Base-by-base conservation (phyloP, 1,140 invertebrate species). In the Prorops nasuta region DNA sequence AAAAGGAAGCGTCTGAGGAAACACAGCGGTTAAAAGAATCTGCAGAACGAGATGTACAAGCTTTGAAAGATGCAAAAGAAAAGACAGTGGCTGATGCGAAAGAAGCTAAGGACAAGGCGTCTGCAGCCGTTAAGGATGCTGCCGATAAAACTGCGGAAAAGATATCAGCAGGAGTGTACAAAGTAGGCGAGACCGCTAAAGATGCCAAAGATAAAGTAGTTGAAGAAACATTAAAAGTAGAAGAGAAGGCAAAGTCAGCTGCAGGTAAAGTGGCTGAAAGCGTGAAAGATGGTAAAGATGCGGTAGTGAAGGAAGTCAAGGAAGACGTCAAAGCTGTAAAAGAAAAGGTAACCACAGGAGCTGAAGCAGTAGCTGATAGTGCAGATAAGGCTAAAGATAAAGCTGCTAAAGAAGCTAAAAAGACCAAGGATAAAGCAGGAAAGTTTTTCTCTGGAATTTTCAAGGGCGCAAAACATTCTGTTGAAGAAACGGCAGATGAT, bases 381-480 rank as follows among this genome's bases (percentile, higher is more conserved):
- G 42, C 34, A n/a, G 31, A 45, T n/a, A n/a, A n/a, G n/a, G n/a
- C 31, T 12, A 37, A 49, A 12, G 32, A 46, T 1, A 49, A 57
- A 49, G 12, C 34, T 1, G 20, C 18, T 0, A 47, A 48, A 21
- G 36, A 43, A 9, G 35, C 37, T 0, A 32, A 44, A 0, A 10
- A 17, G 31, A 39, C 49, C 0, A 70, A 71, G 14, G 71, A 70
- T 0, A 75, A 71, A 48, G 14, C 49, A 1, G 32, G 38, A 12
- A 50, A 60, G 3, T 60, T 68, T 12, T 39, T 68, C 0, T 60
- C 66, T 0, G 65, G 61, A 0, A 50, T 67, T 7, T 64, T 67
- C 44, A 66, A 66, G 14, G 55, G 61, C 1, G 51, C 51, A 0
- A 69, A 69, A 39, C 63, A 69, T n/a, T 8, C 56, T 2, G 51